Conservation (phyloP, 2,797 vertebrate species). For the Muscicapa striata region DNA sequence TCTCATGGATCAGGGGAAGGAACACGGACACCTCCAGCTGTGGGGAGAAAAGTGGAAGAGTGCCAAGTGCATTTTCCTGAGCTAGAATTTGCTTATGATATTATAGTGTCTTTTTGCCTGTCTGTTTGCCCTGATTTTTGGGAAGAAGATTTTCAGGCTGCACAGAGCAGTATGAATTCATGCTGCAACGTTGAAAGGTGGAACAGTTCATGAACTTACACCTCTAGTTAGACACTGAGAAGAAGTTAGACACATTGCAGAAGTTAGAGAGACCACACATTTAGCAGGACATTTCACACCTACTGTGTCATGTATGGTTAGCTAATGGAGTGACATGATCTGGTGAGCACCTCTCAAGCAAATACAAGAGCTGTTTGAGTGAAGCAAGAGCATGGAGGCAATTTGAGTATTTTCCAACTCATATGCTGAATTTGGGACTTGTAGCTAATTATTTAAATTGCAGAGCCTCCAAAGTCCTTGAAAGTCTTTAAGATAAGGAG, state of each 20-base stretch:
- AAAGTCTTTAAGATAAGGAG: constrained; percentile 21
- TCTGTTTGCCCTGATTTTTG: background rate
- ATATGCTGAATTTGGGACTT: background rate
- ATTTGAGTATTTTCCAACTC: background rate
- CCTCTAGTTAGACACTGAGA: background rate
- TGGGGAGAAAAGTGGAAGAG: background rate
- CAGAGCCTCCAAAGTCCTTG: background rate
- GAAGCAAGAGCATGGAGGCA: background rate
- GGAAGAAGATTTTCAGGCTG: background rate
- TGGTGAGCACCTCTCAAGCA: background rate
- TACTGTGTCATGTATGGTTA: background rate
- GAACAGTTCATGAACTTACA: background rate
- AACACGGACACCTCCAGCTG: background rate
- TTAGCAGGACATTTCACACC: background rate
- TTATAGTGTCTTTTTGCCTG: background rate
- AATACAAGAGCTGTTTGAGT: background rate
- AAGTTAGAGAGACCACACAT: background rate
- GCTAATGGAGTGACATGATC: background rate
- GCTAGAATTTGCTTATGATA: background rate
- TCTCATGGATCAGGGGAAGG: background rate
- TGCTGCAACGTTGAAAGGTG: background rate
- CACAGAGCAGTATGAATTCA: background rate
- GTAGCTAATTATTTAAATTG: background rate
- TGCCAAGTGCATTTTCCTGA: background rate
- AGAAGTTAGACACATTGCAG: background rate